These are phyloP conservation scores for Micrasema minimum DNA, from an alignment of 1,140 invertebrate species.

Conservation along the genomic window DNA sequence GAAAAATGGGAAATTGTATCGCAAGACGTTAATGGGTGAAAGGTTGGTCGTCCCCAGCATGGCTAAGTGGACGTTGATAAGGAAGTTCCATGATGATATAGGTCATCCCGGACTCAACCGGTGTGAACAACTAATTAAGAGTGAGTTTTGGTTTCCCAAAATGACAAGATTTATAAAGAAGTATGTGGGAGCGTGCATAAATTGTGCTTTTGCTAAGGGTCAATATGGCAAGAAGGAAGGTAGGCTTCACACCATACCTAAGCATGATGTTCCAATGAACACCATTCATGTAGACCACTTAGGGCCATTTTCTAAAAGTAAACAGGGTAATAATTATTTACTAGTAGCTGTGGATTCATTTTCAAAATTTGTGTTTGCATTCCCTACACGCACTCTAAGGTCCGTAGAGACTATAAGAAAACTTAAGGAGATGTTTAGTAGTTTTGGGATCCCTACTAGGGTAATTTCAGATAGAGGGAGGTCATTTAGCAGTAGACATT, in stretches of 20 bases:
- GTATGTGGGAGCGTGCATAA: slow-evolving; percentile 51
- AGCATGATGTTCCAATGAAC: no score
- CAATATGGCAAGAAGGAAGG: slow-evolving; percentile 39
- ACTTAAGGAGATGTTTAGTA: slow-evolving; percentile 5
- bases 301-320: not conserved
- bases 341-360: not conserved
- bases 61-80: not conserved
- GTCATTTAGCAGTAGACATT: no score
- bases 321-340: not conserved
- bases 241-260: slow-evolving; percentile 45
- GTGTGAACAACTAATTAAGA: slow-evolving; percentile 37
- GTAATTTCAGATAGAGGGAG: no score
- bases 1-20: not conserved
- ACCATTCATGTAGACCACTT: no score
- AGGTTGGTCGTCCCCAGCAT: no score
- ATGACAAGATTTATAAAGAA: slow-evolving; percentile 53
- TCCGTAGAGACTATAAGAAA: slow-evolving; percentile 16
- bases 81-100: slow-evolving; percentile 10
- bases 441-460: slow-evolving; percentile 38
- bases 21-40: not conserved
- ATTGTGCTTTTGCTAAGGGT: slow-evolving; percentile 53
- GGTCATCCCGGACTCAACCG: not conserved
- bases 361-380: no score
- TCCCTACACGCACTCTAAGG: not conserved
- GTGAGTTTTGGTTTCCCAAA: slow-evolving; percentile 52